Evolutionary conservation across 2,113 vertebrate species (phyloP).

Genomic region (Arothron firmamentum): DNA sequence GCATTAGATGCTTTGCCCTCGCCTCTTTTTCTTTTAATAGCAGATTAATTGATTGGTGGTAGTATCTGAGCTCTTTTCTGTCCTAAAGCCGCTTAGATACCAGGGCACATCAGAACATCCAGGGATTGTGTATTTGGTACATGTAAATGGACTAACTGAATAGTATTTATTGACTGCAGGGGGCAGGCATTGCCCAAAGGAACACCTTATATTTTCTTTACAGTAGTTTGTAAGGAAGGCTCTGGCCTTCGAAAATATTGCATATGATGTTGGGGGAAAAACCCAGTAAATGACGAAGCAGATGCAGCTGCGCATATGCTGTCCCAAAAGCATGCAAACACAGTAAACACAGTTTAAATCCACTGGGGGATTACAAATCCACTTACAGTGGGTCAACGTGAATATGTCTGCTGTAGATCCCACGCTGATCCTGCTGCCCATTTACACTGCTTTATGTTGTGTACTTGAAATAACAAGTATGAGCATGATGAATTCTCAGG

Average conservation of each 20-base stretch:
- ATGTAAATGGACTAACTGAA: background rate
- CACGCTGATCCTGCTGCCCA: conserved; percentile 43
- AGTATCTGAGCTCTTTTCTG: conserved; percentile 50
- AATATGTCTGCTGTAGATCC: conserved; percentile 58
- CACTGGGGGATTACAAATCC: conserved; percentile 69
- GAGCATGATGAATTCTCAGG: conserved; percentile 32
- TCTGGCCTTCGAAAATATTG: background rate
- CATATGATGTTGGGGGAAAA: too few relatives aligned
- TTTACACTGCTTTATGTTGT: conserved; percentile 35
- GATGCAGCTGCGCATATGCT: conserved; percentile 52
- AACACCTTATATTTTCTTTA: too few relatives aligned
- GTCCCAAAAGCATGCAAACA: conserved; percentile 37
- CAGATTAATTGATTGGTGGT: conserved; percentile 65
- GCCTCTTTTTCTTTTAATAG: conserved; percentile 51
- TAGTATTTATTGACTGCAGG: too few relatives aligned
- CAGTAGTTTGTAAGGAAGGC: background rate
- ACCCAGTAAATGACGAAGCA: conserved; percentile 31
- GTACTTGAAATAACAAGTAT: conserved; percentile 33
- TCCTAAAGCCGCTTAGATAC: conserved; percentile 65
- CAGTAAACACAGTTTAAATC: conserved; percentile 69
- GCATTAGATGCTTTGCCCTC: conserved; percentile 40
- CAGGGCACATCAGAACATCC: conserved; percentile 34
- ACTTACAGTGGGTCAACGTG: conserved; percentile 64
- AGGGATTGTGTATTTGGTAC: conserved; percentile 31
- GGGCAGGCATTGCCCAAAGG: too few relatives aligned